phyloP scores from a whole-genome alignment of 2,888 invertebrate genomes.

The Agriopis marginaria region DNA sequence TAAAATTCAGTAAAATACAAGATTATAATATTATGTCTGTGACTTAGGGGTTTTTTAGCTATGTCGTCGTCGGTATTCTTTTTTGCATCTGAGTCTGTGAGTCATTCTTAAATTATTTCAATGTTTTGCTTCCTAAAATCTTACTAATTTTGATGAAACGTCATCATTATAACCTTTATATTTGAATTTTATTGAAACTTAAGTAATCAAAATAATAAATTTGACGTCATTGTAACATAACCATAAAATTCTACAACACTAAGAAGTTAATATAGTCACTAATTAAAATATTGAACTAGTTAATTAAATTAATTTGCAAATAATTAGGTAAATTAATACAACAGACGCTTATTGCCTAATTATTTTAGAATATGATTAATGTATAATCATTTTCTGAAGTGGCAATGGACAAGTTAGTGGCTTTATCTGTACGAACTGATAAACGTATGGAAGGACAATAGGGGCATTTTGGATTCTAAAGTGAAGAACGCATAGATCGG shows the following conservation, averaged over 20 bases:
- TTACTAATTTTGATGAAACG: not conserved
- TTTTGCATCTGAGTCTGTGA: not conserved
- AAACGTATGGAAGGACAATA: no score
- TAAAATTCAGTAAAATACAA: no score
- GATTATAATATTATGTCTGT: no score
- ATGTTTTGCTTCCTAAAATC: not conserved
- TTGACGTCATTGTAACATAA: constrained; percentile 10
- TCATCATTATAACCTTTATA: not conserved
- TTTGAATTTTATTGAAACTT: constrained; percentile 12
- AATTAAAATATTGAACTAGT: constrained; percentile 13
- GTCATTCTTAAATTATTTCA: not conserved
- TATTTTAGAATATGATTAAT: not conserved
- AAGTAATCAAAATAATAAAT: constrained; percentile 10
- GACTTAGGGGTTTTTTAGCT: no score
- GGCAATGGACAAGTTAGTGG: no score
- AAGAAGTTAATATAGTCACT: not conserved
- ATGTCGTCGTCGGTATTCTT: no score
- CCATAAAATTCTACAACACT: not conserved
- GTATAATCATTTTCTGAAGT: not conserved
- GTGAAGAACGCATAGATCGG: no score
- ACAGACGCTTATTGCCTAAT: not conserved
- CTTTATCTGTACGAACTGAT: no score
- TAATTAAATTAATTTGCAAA: constrained; percentile 18
- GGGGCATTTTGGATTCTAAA: no score
- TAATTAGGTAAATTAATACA: constrained; percentile 1